phyloP scores from a whole-genome alignment of 2,113 vertebrate species.

The Haliaeetus leucogaster region DNA sequence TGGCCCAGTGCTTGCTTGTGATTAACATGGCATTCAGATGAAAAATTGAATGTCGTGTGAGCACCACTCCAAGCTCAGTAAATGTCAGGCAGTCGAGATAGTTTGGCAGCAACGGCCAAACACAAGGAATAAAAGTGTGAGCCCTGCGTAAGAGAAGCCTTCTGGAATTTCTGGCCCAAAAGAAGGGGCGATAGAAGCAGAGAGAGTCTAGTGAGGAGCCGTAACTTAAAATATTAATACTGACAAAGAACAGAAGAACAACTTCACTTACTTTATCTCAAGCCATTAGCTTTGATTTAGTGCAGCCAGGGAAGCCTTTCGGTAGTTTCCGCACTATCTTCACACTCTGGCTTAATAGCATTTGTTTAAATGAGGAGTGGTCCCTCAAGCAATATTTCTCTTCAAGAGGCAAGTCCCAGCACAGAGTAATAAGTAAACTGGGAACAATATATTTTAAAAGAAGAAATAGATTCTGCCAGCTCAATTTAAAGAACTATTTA shows the following conservation, averaged over 20 bases:
- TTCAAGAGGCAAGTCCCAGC: constrained; percentile 57
- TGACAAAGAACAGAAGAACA: constrained; percentile 66
- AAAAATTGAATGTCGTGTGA: constrained; percentile 13
- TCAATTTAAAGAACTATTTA: constrained; percentile 67
- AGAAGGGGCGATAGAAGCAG: neutral
- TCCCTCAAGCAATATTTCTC: constrained; percentile 69
- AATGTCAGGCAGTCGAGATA: constrained; percentile 29
- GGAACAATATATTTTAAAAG: constrained; percentile 61
- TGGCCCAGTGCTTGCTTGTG: neutral
- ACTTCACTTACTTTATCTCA: constrained; percentile 64
- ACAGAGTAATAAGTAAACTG: constrained; percentile 65
- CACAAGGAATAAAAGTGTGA: neutral
- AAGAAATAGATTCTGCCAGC: constrained; percentile 47
- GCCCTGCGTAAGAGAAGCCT: neutral
- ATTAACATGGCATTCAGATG: constrained; percentile 25
- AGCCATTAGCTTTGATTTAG: constrained; percentile 70
- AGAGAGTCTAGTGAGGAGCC: constrained; percentile 25
- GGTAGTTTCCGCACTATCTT: constrained; percentile 55
- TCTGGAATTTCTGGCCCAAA: constrained; percentile 41
- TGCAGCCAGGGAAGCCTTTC: constrained; percentile 57
- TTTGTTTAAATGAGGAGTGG: constrained; percentile 71
- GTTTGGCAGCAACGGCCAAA: constrained; percentile 14
- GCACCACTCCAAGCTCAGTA: neutral
- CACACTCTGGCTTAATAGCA: constrained; percentile 63
- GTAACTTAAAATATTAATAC: constrained; percentile 71